Percentiles rank a stretch among this genome's conserved stretches.
phyloP scores from a whole-genome alignment of 2,113 vertebrate genomes.

The Progne subis region DNA sequence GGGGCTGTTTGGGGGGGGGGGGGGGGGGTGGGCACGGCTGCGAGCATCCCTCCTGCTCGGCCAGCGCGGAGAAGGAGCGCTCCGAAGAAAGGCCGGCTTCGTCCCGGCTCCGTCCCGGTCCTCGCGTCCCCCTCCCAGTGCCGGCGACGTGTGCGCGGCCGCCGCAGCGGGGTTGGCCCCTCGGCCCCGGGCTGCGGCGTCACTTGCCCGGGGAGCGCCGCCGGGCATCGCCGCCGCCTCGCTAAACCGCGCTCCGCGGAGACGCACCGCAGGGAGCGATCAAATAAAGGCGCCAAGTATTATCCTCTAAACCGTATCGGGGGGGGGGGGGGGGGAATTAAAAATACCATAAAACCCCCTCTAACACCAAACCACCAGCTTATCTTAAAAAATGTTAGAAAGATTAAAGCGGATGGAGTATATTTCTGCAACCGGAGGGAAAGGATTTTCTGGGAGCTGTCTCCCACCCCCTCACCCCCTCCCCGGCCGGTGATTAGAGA shows the following conservation, averaged over 20 bases:
- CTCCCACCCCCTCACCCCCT: neutral
- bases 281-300: neutral
- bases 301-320: neutral
- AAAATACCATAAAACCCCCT: neutral
- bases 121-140: neutral
- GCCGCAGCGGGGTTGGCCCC: neutral
- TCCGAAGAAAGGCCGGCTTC: neutral
- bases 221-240: neutral
- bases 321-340: accelerated
- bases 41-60: neutral
- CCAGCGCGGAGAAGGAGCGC: neutral
- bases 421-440: neutral
- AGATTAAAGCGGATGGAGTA: neutral
- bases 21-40: neutral
- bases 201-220: neutral
- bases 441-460: neutral
- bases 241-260: neutral
- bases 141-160: neutral
- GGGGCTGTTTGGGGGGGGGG: neutral
- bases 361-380: neutral
- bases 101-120: neutral
- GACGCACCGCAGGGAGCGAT: neutral
- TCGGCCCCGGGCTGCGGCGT: neutral
- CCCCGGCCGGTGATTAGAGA: neutral
- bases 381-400: neutral